Conservation (phyloP, 1,140 invertebrate species). For the Daktulosphaira vitifoliae region DNA sequence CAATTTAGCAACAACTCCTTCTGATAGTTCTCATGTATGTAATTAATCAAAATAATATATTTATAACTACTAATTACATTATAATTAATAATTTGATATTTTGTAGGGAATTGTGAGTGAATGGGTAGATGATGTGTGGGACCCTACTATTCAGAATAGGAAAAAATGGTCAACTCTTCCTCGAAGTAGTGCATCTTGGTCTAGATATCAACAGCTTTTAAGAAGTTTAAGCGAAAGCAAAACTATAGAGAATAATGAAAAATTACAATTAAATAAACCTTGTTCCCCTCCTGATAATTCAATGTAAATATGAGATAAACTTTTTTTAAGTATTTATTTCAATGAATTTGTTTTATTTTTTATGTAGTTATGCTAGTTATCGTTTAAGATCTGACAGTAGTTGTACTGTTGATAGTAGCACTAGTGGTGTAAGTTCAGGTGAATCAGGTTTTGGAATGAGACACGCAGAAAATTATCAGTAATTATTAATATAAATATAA, state of each 20-base stretch:
- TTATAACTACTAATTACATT: too few species aligned
- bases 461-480: constrained; percentile 12
- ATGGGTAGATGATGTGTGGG: constrained; percentile 25
- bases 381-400: constrained; percentile 36
- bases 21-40: constrained; percentile 23
- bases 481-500: constrained; percentile 7
- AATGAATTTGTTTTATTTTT: not conserved
- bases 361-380: constrained; percentile 2
- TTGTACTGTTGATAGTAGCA: constrained; percentile 61
- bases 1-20: constrained; percentile 14
- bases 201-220: constrained; percentile 34
- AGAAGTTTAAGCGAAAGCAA: constrained; percentile 42
- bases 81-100: not conserved
- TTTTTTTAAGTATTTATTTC: not conserved
- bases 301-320: not conserved
- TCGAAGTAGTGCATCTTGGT: constrained; percentile 1
- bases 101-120: constrained; percentile 21
- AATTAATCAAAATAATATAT: too few species aligned
- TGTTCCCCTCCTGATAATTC: not conserved
- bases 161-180: constrained; percentile 21
- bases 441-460: constrained; percentile 48
- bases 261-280: not conserved
- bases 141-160: constrained; percentile 14
- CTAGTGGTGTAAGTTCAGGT: constrained; percentile 66
- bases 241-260: constrained; percentile 26